These are phyloP conservation scores for Drosophila austrosaltans DNA, from an alignment of 2,888 invertebrate genomes.

Conservation along the genomic window DNA sequence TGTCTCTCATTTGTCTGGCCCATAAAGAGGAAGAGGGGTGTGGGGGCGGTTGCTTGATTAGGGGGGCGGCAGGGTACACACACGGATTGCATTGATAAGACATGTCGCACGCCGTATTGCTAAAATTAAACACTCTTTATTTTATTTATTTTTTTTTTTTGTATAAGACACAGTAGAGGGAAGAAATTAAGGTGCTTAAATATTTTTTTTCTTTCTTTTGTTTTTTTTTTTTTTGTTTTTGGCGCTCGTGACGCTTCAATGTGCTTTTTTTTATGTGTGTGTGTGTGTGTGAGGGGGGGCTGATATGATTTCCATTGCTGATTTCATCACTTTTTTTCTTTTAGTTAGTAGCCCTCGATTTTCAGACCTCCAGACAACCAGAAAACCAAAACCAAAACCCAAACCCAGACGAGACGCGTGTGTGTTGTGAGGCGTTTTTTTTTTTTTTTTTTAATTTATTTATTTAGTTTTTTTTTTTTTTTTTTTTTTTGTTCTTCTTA, in stretches of 20 bases:
- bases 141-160: neutral
- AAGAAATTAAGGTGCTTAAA: neutral
- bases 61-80: neutral
- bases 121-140: constrained; percentile 12
- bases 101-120: constrained; percentile 12
- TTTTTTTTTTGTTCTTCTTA: neutral
- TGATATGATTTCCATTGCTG: constrained; percentile 3
- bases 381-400: neutral
- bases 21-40: too few relatives aligned
- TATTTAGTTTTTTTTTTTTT: neutral
- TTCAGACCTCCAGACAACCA: neutral
- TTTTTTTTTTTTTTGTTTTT: neutral
- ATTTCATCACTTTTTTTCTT: constrained; percentile 6
- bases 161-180: neutral
- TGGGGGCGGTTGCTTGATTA: neutral
- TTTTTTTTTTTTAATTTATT: neutral
- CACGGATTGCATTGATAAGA: constrained; percentile 18
- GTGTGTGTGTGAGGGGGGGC: neutral
- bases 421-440: neutral
- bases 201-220: neutral
- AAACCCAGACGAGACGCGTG: constrained; percentile 5
- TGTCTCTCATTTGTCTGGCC: constrained; percentile 11
- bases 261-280: neutral
- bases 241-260: neutral
- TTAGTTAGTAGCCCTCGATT: neutral